Evolutionary conservation across 2,888 invertebrate genomes (phyloP).

Genomic region (Ceriagrion tenellum): DNA sequence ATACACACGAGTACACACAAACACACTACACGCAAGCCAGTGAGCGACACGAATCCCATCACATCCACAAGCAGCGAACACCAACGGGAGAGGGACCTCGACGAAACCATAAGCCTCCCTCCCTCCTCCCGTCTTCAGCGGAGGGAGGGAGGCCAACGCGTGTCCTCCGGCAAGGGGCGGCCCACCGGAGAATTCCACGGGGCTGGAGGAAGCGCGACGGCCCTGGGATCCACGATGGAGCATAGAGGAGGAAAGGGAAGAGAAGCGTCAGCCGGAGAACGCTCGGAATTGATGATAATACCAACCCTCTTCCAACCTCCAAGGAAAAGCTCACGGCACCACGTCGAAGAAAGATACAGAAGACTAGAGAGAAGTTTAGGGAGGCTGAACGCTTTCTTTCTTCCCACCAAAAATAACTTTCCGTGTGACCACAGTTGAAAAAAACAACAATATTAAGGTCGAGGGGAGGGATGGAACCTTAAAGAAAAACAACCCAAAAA

Average conservation of each 20-base stretch:
- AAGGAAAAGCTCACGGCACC: neutral
- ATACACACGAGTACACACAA: neutral
- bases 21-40: neutral
- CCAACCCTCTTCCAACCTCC: constrained; percentile 3
- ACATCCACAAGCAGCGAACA: neutral
- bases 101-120: neutral
- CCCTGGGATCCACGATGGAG: neutral
- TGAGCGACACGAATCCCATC: neutral
- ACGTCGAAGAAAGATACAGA: neutral
- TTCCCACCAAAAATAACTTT: neutral
- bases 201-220: neutral
- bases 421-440: neutral
- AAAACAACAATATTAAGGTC: neutral
- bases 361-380: neutral
- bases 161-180: neutral
- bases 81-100: neutral
- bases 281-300: neutral
- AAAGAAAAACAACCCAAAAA: neutral
- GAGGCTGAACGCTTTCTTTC: neutral
- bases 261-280: constrained; percentile 27
- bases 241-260: neutral
- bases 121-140: constrained; percentile 13
- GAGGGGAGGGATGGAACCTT: neutral
- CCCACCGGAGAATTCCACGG: neutral
- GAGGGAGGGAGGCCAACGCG: constrained; percentile 6